Conservation (phyloP, 2,113 vertebrate genomes). For the Egretta garzetta region DNA sequence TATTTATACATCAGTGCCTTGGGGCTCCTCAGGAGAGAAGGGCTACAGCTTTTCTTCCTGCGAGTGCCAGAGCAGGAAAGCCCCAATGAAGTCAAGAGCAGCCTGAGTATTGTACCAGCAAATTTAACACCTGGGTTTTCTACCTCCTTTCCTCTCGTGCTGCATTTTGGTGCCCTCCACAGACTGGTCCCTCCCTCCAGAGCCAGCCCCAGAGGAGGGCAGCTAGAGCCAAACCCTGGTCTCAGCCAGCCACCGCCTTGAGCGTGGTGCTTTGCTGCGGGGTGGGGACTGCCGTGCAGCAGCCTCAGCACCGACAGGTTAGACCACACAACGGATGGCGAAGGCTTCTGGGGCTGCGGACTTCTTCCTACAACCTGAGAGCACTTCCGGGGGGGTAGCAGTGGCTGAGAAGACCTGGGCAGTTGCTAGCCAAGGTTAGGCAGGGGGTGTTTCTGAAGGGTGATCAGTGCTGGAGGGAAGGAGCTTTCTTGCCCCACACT, state of each 20-base stretch:
- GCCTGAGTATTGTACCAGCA: not conserved
- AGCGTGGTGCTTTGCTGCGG: accelerated
- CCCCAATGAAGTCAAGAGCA: not conserved
- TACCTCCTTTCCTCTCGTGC: not conserved
- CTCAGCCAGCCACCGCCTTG: not conserved
- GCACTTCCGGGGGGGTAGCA: accelerated
- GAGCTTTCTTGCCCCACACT: not conserved
- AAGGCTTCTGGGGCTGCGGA: not conserved
- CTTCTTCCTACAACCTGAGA: not conserved
- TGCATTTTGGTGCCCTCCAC: not conserved
- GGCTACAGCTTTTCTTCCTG: not conserved
- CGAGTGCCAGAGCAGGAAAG: not conserved
- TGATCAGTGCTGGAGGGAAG: not conserved
- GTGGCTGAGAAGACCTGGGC: not conserved
- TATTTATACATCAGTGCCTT: not conserved
- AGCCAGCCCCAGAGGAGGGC: not conserved
- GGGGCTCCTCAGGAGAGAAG: not conserved
- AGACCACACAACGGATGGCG: not conserved
- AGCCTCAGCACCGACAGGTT: accelerated
- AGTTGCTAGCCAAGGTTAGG: accelerated
- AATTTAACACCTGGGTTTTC: not conserved
- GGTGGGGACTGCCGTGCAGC: not conserved
- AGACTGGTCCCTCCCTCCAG: accelerated
- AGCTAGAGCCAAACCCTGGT: not conserved
- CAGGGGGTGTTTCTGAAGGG: accelerated